Base-by-base conservation (phyloP, 1,140 invertebrate species). In the Pachypsylla venusta region DNA sequence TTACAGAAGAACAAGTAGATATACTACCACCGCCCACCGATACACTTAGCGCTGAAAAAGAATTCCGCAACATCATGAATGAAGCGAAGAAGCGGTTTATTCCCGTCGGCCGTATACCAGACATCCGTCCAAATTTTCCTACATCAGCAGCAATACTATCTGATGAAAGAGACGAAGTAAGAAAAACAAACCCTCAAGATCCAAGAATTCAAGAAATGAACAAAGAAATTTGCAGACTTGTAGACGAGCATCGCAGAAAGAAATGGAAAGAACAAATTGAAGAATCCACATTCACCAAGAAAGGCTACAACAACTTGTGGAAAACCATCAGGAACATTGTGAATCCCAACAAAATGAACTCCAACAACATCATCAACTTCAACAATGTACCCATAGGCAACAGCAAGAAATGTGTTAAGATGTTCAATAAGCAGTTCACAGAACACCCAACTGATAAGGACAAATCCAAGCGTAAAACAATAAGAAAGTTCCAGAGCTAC, bases 241-340 rank as follows among this genome's bases (percentile, higher is more conserved):
- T 55, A 26, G 20, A 55, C 24, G 54, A 4, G 16, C 25, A 55
- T 55, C 7, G 25, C n/a, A 55, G 24, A 26, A 55, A 26, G 20
- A 55, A 55, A 22, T 55, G 54, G 54, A 26, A 55, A 22, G 20
- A 55, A 55, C 54, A 55, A 14, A 14, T 55, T 26, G 24, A 26
- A 25, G 16, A 26, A 25, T 14, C 54, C 22, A 55, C n/a, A n/a
- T n/a, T n/a, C n/a, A n/a, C n/a, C n/a, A n/a, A n/a, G n/a, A n/a
- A n/a, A n/a, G n/a, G n/a, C n/a, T n/a, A n/a, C n/a, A n/a, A n/a
- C n/a, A n/a, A n/a, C n/a, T n/a, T n/a, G n/a, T n/a, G n/a, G n/a
- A n/a, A n/a, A n/a, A n/a, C n/a, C n/a, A n/a, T n/a, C n/a, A n/a
- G n/a, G n/a, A n/a, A n/a, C n/a, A n/a, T n/a, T n/a, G n/a, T n/a